These are phyloP conservation scores for Drosophila infuscata DNA, from an alignment of 2,888 invertebrate species.

Conservation along the genomic window DNA sequence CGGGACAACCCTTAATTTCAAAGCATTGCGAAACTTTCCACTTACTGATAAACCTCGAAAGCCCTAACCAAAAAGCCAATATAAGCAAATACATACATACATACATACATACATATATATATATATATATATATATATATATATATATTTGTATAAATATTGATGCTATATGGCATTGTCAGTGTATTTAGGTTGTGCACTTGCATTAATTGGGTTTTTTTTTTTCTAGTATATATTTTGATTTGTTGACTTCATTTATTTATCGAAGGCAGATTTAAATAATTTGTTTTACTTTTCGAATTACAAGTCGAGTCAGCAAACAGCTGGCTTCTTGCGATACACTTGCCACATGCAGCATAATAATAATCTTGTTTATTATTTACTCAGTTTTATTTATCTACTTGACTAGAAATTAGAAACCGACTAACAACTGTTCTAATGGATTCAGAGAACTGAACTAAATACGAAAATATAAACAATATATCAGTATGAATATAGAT, in stretches of 20 bases:
- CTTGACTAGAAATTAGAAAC: background rate
- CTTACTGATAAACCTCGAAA: conserved; percentile 12
- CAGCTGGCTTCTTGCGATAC: background rate
- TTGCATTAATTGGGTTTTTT: background rate
- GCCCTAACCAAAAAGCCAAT: conserved; percentile 9
- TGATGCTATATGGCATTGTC: background rate
- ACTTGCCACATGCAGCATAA: background rate
- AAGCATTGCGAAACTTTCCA: conserved; percentile 31
- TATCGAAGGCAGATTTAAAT: background rate
- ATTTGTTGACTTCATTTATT: background rate
- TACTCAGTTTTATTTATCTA: background rate
- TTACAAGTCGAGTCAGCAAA: background rate
- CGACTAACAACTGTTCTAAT: background rate
- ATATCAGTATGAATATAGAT: background rate
- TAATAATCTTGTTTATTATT: background rate
- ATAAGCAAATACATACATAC: background rate
- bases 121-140: no score
- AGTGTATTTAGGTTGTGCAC: background rate
- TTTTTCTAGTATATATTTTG: background rate
- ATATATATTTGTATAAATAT: no score
- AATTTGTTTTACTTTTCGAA: background rate
- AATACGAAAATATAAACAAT: background rate
- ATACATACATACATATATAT: background rate
- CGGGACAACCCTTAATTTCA: conserved; percentile 53
- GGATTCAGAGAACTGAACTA: background rate